Evolutionary conservation across 2,797 vertebrate species (phyloP).

Genomic region (Rallus crepitans): DNA sequence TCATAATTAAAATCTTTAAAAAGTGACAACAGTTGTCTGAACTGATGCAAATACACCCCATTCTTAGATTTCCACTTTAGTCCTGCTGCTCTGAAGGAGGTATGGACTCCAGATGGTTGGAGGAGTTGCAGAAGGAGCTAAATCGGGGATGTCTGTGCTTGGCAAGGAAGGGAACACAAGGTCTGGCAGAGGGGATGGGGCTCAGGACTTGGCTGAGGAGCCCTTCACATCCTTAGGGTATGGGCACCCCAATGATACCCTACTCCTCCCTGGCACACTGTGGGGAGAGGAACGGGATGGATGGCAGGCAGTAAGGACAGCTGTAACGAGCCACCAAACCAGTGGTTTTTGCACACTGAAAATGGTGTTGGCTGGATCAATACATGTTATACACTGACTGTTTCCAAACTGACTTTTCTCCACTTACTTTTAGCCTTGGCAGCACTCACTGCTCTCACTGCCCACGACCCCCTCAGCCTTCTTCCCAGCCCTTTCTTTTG

Average conservation of each 20-base stretch:
- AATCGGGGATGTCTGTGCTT: neutral
- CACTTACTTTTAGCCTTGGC: neutral
- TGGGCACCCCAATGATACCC: rapidly evolving
- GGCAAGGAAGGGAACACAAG: neutral
- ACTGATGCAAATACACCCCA: neutral
- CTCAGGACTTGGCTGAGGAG: neutral
- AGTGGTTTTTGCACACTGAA: neutral
- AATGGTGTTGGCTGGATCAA: rapidly evolving
- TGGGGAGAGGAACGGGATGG: rapidly evolving
- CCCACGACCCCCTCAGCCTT: neutral
- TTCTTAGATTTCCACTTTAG: neutral
- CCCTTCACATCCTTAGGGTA: neutral
- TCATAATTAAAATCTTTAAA: neutral
- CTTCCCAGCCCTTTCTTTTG: neutral
- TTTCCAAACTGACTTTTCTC: neutral
- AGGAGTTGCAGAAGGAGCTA: slow-evolving; percentile 40
- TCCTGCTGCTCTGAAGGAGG: neutral
- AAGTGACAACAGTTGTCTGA: neutral
- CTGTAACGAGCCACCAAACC: neutral
- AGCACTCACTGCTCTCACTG: neutral
- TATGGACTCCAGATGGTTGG: slow-evolving; percentile 45
- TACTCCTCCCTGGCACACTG: rapidly evolving
- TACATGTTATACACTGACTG: neutral
- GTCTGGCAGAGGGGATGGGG: neutral
- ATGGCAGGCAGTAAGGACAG: neutral